phyloP scores from a whole-genome alignment of 2,888 invertebrate species.

The Pycnomerus fuliginosus region DNA sequence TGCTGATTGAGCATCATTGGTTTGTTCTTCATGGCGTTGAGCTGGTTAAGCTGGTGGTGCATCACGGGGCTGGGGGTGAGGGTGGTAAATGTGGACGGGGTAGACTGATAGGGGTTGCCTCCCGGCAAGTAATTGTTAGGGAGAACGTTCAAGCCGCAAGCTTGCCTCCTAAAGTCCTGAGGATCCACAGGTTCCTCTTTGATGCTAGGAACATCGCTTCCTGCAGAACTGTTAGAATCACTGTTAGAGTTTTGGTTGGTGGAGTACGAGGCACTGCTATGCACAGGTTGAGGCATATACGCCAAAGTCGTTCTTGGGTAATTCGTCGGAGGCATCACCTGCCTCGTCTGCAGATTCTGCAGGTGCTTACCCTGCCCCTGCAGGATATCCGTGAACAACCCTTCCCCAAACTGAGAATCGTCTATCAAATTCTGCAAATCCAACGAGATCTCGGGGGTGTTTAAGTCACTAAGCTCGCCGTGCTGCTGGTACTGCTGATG shows the following conservation, averaged over 20 bases:
- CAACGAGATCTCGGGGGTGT: constrained; percentile 88
- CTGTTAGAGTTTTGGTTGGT: constrained; percentile 48
- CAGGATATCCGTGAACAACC: constrained; percentile 82
- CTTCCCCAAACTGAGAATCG: constrained; percentile 84
- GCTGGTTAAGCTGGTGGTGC: constrained; percentile 54
- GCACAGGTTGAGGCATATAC: constrained; percentile 91
- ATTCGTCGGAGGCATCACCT: constrained; percentile 48
- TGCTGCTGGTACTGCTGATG: constrained; percentile 76
- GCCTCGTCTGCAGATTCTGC: constrained; percentile 52
- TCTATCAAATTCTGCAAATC: constrained; percentile 91
- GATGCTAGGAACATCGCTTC: constrained; percentile 72
- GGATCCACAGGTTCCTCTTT: constrained; percentile 87
- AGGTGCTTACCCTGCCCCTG: constrained; percentile 56
- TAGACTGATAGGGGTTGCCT: constrained; percentile 29
- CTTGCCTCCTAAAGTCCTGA: constrained; percentile 69
- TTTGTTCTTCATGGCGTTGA: constrained; percentile 51
- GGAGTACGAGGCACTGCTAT: constrained; percentile 69
- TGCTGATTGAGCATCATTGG: constrained; percentile 51
- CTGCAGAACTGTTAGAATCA: constrained; percentile 51
- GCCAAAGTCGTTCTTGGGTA: constrained; percentile 75
- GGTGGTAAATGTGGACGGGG: constrained; percentile 56
- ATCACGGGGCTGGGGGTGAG: constrained; percentile 59
- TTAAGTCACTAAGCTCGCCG: constrained; percentile 81
- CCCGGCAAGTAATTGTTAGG: constrained; percentile 52
- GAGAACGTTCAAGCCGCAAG: constrained; percentile 47